These are phyloP conservation scores for Cheilosia urbana DNA, from an alignment of 2,888 invertebrate species.

Conservation along the genomic window DNA sequence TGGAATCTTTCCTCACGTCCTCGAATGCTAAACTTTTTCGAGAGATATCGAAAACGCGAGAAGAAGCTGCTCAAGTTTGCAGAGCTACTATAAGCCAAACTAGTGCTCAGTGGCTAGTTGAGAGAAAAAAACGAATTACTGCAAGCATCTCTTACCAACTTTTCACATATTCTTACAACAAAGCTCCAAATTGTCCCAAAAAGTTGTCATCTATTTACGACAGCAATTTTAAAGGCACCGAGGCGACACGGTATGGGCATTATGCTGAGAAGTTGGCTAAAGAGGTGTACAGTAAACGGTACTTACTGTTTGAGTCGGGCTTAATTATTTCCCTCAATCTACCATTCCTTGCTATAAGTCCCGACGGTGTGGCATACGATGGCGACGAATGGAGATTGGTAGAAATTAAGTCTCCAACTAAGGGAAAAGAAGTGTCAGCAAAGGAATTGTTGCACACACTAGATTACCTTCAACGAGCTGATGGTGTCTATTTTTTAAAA, in stretches of 20 bases:
- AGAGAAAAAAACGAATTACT: no score
- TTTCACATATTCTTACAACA: no score
- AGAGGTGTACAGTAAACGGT: not conserved
- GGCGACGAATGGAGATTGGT: not conserved
- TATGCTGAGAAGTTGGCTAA: not conserved
- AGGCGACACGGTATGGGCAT: not conserved
- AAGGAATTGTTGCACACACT: not conserved
- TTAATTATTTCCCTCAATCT: not conserved
- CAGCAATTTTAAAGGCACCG: no score
- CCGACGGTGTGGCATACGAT: not conserved
- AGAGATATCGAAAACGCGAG: not conserved
- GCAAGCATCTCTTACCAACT: no score
- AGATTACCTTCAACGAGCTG: not conserved
- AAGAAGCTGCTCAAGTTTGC: not conserved
- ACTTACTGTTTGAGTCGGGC: not conserved
- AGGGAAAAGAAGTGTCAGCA: not conserved
- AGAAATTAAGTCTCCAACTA: constrained; percentile 2
- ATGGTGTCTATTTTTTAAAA: not conserved
- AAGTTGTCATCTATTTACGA: no score
- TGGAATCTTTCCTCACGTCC: not conserved
- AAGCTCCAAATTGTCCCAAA: no score
- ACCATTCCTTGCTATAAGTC: not conserved
- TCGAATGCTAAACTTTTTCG: constrained; percentile 1
- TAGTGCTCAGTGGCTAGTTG: no score
- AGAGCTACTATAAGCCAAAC: no score